A percentile compares a stretch with the other conserved stretches of the same genome.
Evolutionary conservation across 1,140 invertebrate species (phyloP).

Genomic region (Pseudoatta argentina): DNA sequence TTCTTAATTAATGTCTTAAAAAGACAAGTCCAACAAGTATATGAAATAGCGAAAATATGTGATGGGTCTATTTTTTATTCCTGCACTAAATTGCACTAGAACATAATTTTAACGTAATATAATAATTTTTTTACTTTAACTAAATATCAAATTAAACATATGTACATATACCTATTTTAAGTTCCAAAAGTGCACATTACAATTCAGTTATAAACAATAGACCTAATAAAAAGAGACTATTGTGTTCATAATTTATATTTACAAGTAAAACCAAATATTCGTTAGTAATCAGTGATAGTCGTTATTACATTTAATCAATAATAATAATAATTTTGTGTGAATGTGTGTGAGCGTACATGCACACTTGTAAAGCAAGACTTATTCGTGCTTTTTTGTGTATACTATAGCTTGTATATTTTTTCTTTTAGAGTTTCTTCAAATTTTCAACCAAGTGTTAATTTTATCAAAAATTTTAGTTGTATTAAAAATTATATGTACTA

Average conservation of each 20-base stretch:
- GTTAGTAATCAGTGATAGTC: not conserved
- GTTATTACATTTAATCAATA: not conserved
- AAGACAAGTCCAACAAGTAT: no score
- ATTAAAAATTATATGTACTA: not conserved
- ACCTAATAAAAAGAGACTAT: not conserved
- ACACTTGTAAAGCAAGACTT: not conserved
- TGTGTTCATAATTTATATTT: conserved; percentile 19
- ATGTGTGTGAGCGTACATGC: not conserved
- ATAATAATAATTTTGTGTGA: not conserved
- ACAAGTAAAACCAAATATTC: conserved; percentile 16
- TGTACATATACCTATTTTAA: no score
- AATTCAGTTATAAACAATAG: no score
- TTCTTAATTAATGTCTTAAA: not conserved
- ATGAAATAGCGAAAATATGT: not conserved
- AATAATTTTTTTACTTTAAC: no score
- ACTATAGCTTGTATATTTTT: not conserved
- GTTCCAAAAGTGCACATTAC: no score
- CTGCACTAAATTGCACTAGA: no score
- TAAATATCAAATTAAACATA: no score
- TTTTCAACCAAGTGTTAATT: not conserved
- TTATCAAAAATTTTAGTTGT: conserved; percentile 2
- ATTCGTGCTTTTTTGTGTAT: not conserved
- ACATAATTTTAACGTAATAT: no score
- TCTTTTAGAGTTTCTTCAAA: not conserved
- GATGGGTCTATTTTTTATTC: no score